Evolutionary conservation across 1,140 invertebrate species (phyloP), one percentile per base, ranked within the genome.

Genomic region (Conopomorpha cramerella): DNA sequence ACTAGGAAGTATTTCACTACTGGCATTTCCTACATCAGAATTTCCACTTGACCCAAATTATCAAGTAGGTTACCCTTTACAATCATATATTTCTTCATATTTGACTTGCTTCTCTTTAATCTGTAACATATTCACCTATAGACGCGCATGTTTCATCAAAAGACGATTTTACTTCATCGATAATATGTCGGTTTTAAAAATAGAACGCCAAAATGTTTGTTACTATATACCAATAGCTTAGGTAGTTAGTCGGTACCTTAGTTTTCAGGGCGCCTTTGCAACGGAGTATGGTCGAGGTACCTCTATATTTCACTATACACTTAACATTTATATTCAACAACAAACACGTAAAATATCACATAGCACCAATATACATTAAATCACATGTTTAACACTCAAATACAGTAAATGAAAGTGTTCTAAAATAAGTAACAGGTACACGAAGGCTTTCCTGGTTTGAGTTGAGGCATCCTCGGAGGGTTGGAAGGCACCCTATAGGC

Each of bases 391-490:
- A 27, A 16, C 43, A 63, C 51, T 49, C 35, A 49, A 32, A 31
- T 51, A 49, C 45, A 41, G 32, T 38, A 52, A 45, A 18, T 45
- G 51, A 45, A 55, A 54, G 61, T 49, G 51, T 54, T 61, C 47
- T 62, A 68, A 10, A 68, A n/a, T n/a, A n/a, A n/a, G n/a, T n/a
- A n/a, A n/a, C n/a, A n/a, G n/a, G n/a, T n/a, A n/a, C n/a, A n/a
- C n/a, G n/a, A 70, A 68, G 66, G 63, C 64, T 70, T 71, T 71
- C 55, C 56, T 46, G 45, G 47, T 49, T 54, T 43, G 41, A 43
- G 51, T 56, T 47, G 53, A 66, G 59, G 50, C 65, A 67, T 72
- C 55, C 57, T 43, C 52, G 8, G 51, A 63, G 70, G 70, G 67
- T 66, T 74, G 66, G 41, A 71, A 61, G 46, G 55, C 56, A 46